Evolutionary conservation across 2,113 vertebrate species (phyloP), one percentile per base, ranked within the genome.

Genomic region (Pseudonaja textilis): DNA sequence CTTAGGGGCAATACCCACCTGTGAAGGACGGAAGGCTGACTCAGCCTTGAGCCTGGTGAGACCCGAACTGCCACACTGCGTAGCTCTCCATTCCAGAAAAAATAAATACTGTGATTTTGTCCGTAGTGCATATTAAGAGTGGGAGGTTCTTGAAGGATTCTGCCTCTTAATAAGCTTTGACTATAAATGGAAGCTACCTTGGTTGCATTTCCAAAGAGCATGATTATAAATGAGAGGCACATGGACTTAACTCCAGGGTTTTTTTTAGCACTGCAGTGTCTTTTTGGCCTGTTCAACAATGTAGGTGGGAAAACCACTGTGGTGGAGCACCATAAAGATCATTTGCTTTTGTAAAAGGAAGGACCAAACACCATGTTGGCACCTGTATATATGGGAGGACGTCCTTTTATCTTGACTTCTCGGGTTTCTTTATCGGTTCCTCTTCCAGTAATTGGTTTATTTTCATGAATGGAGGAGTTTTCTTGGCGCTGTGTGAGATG

Each of bases 401-500:
- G 23, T 5, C 0, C 0, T 0, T 57, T 50, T 92, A 52, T 61
- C 6, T 87, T 45, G 8, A 34, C 45, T 56, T 22, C 11, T 29
- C n/a, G 22, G 29, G 3, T 87, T 42, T 20, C 29, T 61, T 52
- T 94, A 88, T 87, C 86, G 92, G 81, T 86, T 45, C 16, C 23
- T 89, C 26, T 81, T 90, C 86, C 29, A 0, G 11, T 45, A 94
- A 50, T 91, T 90, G 3, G 42, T 3, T 92, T 55, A 59, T 59
- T 22, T 18, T 39, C 10, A 34, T 1, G 4, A 92, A 56, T 25
- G 25, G 4, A 0, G 0, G 93, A 88, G 89, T 56, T 92, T 96
- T 97, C 96, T 96, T 96, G 96, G 95, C 93, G 56, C 93, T 95
- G 11, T 20, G 3, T 89, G 39, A 3, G 93, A 94, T 89, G 57